Conservation (phyloP, 1,140 invertebrate genomes). For the Bombus polaris region DNA sequence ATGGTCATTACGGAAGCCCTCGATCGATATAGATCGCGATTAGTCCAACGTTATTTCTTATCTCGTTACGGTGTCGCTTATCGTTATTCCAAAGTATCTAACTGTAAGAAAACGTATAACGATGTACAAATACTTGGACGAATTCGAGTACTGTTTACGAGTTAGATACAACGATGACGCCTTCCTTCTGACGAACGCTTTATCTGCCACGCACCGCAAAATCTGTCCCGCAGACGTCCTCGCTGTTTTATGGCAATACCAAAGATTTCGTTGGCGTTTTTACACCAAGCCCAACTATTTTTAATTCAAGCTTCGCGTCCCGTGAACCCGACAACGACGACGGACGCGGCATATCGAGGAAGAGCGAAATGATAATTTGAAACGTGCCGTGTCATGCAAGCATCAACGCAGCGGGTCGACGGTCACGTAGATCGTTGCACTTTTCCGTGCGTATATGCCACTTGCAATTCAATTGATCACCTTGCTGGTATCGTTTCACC, state of each 20-base stretch:
- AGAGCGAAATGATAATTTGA: conserved; percentile 39
- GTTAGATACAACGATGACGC: background rate
- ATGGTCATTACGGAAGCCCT: background rate
- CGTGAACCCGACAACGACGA: background rate
- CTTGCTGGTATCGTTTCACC: conserved; percentile 26
- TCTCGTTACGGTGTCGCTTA: background rate
- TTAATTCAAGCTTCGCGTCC: conserved; percentile 6
- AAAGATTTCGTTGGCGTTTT: conserved; percentile 6
- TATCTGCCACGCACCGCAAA: background rate
- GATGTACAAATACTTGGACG: background rate
- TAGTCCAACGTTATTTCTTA: too few relatives aligned
- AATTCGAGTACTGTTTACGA: too few relatives aligned
- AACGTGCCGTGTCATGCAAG: conserved; percentile 38
- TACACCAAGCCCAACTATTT: conserved; percentile 12
- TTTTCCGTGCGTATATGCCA: conserved; percentile 13
- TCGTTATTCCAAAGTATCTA: background rate
- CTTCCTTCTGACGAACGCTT: background rate
- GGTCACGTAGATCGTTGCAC: conserved; percentile 56
- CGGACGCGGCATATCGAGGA: background rate
- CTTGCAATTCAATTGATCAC: conserved; percentile 43
- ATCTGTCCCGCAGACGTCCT: background rate
- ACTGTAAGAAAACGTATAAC: background rate
- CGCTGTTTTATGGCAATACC: background rate
- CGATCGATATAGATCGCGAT: background rate
- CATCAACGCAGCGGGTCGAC: conserved; percentile 4